Evolutionary conservation across 1,140 invertebrate genomes (phyloP), one percentile per base, ranked within the genome.

Genomic region (Streblospio benedicti): DNA sequence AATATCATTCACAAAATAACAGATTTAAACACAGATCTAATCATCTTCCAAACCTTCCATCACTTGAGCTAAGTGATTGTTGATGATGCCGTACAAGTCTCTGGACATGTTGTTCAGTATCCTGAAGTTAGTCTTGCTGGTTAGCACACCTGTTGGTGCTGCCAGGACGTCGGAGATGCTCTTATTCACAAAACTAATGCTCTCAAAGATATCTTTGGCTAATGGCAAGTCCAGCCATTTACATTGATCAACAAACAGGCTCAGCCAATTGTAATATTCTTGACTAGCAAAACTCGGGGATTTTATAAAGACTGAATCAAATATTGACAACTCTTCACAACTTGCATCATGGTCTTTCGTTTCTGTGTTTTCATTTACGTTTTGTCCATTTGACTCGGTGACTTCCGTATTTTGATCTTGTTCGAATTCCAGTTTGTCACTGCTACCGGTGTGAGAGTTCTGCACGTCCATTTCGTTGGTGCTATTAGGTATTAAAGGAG

Each of bases 231-330:
- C 60, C 33, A 73, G 47, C 1, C 66, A 47, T 66, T 71, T 73
- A 66, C 72, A 73, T 9, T 65, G 55, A 54, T 72, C 71, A 16
- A 70, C 71, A 57, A 76, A 76, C 28, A 56, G 66, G 25, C 70
- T 70, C 45, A 76, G 59, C 74, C 74, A 76, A 61, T 74, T 70
- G 52, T 72, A 76, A 45, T 76, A 76, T 12, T 71, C 70, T 57
- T 74, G 74, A 54, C 71, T 73, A 20, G 57, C 62, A 59, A 76
- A 72, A 43, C 74, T 69, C 28, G 73, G 73, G 28, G 68, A 67
- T 6, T 53, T 51, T 2, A 73, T 65, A 65, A 62, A 75, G 57
- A 71, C 70, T 16, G 62, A 33, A 4, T 30, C 57, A 12, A 43
- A 27, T 14, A 32, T 51, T 27, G 45, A 49, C 14, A 44, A 20